A percentile compares a stretch with the other conserved stretches of the same genome.
Conservation (phyloP, 2,797 vertebrate species). For the Enoplosus armatus region DNA sequence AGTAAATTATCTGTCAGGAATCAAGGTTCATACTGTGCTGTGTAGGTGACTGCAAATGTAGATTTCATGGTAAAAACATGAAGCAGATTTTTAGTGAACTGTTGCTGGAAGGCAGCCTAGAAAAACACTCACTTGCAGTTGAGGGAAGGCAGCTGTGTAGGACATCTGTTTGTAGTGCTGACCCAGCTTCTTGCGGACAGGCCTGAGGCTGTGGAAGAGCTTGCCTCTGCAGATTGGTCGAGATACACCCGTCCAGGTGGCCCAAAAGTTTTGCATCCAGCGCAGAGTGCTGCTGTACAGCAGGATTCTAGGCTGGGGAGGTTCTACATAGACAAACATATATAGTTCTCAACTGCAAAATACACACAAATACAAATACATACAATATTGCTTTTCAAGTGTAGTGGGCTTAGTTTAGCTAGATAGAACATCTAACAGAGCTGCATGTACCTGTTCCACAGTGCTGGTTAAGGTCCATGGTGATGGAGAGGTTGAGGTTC, state of each 20-base stretch:
- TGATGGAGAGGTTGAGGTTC: conserved; percentile 97
- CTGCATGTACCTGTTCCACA: conserved; percentile 83
- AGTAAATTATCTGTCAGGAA: neutral
- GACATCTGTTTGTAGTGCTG: conserved; percentile 99
- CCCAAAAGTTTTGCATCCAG: conserved; percentile 99
- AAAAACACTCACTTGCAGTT: conserved; percentile 88
- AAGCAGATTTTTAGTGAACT: neutral
- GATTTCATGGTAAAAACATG: conserved; percentile 12
- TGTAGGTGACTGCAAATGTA: neutral
- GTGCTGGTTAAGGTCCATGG: conserved; percentile 93
- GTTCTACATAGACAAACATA: conserved; percentile 79
- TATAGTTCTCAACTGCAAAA: neutral
- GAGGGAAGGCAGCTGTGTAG: conserved; percentile 94
- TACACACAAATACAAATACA: no score
- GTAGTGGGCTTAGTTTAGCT: neutral
- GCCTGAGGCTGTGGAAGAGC: conserved; percentile 95
- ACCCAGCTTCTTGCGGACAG: conserved; percentile 94
- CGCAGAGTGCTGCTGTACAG: conserved; percentile 98
- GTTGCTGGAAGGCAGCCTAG: neutral
- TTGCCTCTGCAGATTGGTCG: conserved; percentile 97
- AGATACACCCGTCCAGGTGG: conserved; percentile 95
- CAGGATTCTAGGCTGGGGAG: conserved; percentile 91
- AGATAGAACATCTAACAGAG: neutral
- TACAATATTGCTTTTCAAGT: neutral
- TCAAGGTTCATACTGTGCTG: neutral